A percentile compares a stretch with the other conserved stretches of the same genome.
phyloP scores from a whole-genome alignment of 2,888 invertebrate species.

The Oligia strigilis region DNA sequence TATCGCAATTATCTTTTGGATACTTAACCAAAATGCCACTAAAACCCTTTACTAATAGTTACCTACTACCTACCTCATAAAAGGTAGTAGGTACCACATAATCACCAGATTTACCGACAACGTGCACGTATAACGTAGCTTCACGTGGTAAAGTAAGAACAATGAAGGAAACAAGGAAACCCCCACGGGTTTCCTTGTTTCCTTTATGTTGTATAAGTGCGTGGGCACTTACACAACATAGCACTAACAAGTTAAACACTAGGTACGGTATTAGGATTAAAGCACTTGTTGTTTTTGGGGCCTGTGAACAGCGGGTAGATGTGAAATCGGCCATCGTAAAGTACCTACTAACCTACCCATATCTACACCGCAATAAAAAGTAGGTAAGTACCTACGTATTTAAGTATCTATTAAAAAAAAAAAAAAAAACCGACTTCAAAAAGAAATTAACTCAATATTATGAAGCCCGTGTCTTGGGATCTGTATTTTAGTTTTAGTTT shows the following conservation, averaged over 20 bases:
- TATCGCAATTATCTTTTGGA: no score
- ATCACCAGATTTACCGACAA: conserved; percentile 8
- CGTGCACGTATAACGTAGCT: conserved; percentile 7
- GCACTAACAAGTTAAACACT: conserved; percentile 58
- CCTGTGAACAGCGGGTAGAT: conserved; percentile 41
- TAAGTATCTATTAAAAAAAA: no score
- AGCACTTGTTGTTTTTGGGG: conserved; percentile 41
- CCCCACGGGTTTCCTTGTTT: conserved; percentile 11
- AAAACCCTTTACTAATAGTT: neutral
- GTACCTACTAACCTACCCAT: no score
- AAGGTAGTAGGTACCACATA: neutral
- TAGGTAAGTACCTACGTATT: no score
- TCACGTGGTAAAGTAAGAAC: conserved; percentile 34
- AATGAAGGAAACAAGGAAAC: conserved; percentile 44
- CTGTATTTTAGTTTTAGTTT: no score
- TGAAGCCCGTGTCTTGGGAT: no score
- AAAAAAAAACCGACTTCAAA: no score
- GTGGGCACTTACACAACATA: conserved; percentile 39
- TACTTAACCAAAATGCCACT: no score
- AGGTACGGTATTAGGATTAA: conserved; percentile 29
- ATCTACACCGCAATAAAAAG: no score
- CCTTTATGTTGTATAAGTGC: no score
- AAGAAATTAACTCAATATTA: no score
- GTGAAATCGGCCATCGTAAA: neutral
- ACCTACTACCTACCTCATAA: neutral